Evolutionary conservation across 2,113 vertebrate genomes (phyloP).

Genomic region (Pelecanoides urinatrix): DNA sequence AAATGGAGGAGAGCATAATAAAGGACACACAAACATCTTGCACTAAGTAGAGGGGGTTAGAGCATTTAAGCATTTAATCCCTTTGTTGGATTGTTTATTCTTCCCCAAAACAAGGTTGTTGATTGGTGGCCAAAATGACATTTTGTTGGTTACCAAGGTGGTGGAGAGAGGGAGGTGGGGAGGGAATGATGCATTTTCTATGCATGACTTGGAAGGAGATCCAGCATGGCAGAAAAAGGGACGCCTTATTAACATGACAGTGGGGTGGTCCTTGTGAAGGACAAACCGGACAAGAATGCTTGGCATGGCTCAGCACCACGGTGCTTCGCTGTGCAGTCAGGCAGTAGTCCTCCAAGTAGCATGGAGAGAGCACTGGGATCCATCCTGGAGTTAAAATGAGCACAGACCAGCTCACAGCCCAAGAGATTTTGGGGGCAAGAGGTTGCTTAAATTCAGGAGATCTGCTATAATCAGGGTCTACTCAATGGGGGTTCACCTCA

Average conservation of each 20-base stretch:
- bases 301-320: not conserved
- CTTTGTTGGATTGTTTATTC: not conserved
- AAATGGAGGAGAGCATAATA: not conserved
- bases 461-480: not conserved
- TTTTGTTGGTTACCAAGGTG: not conserved
- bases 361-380: not conserved
- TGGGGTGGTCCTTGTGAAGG: not conserved
- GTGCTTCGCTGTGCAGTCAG: not conserved
- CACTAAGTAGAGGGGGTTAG: not conserved
- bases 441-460: not conserved
- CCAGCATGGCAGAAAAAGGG: not conserved
- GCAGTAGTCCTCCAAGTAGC: not conserved
- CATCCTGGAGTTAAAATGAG: not conserved
- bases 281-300: not conserved
- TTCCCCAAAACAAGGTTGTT: not conserved
- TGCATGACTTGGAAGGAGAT: not conserved
- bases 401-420: not conserved
- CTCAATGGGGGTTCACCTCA: not conserved
- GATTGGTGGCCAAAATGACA: not conserved
- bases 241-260: not conserved
- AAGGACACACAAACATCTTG: not conserved
- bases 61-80: not conserved
- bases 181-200: not conserved
- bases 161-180: not conserved
- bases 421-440: not conserved